Percentiles rank a stretch among this genome's conserved stretches.
Evolutionary conservation across 2,113 vertebrate genomes (phyloP).

Genomic region (Meleagris gallopavo): DNA sequence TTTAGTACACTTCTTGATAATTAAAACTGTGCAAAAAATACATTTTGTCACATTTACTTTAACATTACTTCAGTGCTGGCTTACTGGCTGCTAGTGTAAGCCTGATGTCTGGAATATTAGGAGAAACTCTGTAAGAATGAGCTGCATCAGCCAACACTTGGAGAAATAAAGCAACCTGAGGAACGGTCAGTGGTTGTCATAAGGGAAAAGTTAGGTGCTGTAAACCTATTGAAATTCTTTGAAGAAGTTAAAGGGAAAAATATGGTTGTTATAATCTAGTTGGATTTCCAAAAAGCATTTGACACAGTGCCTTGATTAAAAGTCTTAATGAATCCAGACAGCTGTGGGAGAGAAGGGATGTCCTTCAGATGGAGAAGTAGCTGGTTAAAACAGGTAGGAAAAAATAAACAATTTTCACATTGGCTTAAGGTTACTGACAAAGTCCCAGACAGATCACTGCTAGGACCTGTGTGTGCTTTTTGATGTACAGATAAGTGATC

Average conservation of each 20-base stretch:
- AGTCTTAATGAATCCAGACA: background rate
- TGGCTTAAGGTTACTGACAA: background rate
- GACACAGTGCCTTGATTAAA: background rate
- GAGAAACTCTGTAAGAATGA: background rate
- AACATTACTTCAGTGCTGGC: background rate
- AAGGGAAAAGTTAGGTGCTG: background rate
- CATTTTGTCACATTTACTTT: background rate
- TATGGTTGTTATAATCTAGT: background rate
- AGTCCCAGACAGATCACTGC: background rate
- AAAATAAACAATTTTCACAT: background rate
- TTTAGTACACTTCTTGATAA: background rate
- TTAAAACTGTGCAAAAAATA: background rate
- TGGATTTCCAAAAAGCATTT: background rate
- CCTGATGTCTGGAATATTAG: background rate
- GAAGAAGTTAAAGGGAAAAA: background rate
- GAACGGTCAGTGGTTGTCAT: background rate
- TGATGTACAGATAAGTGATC: background rate
- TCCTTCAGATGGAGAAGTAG: background rate
- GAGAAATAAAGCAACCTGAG: background rate
- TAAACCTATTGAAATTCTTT: background rate
- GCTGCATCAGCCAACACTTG: background rate
- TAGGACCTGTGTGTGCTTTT: background rate
- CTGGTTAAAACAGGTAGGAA: background rate
- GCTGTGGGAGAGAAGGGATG: background rate
- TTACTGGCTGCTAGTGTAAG: background rate